A percentile compares a stretch with the other conserved stretches of the same genome.
These are phyloP conservation scores for Phrynocephalus versicolor DNA, from an alignment of 2,113 vertebrate species.

Conservation along the genomic window DNA sequence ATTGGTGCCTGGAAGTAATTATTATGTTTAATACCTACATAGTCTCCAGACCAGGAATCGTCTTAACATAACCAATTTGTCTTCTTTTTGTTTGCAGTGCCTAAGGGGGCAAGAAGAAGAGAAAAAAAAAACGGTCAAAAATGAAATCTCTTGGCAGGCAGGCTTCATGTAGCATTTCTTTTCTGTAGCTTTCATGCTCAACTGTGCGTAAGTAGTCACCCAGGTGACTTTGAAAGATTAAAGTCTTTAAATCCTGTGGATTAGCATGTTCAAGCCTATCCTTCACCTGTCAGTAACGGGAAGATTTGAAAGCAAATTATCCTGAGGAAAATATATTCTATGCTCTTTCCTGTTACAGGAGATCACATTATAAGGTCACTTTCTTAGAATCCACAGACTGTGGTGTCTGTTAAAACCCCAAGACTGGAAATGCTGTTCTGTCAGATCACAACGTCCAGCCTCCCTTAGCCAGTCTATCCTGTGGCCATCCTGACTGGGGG, in stretches of 20 bases:
- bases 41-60: not conserved
- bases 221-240: slow-evolving; percentile 64
- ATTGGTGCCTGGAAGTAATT: not conserved
- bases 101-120: not conserved
- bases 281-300: slow-evolving; percentile 62
- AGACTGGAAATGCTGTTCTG: not conserved
- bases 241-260: slow-evolving; percentile 61
- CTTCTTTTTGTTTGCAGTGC: slow-evolving; percentile 34
- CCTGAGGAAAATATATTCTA: slow-evolving; percentile 37
- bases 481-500: no score
- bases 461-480: not conserved
- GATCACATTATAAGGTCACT: not conserved
- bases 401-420: not conserved
- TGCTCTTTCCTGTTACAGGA: slow-evolving; percentile 29
- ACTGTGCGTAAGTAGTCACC: slow-evolving; percentile 56
- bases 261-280: slow-evolving; percentile 64
- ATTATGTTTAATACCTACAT: slow-evolving; percentile 12
- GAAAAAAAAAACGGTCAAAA: slow-evolving; percentile 46
- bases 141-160: slow-evolving; percentile 51
- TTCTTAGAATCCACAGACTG: not conserved
- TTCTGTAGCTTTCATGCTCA: slow-evolving; percentile 56
- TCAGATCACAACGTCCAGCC: not conserved
- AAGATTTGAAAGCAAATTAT: slow-evolving; percentile 23
- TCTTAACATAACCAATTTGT: slow-evolving; percentile 30
- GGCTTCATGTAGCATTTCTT: slow-evolving; percentile 53